Conservation (phyloP, 2,888 invertebrate genomes). For the Dusona sp. region DNA sequence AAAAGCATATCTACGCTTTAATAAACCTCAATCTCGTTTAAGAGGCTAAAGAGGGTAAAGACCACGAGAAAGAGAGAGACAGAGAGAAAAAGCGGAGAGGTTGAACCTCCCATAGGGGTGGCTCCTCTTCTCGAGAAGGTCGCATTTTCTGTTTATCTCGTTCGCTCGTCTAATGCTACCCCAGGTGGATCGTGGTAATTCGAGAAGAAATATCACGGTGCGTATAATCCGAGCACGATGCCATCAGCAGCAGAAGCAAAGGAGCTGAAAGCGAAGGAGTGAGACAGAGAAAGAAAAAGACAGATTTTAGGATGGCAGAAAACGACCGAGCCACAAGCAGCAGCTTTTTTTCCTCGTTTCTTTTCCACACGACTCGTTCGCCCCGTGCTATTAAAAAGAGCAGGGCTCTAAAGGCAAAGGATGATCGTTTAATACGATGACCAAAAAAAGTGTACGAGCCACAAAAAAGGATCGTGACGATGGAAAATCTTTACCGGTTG, state of each 20-base stretch:
- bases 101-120: conserved; percentile 40
- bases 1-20: conserved; percentile 64
- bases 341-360: conserved; percentile 31
- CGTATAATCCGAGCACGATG: conserved; percentile 43
- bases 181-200: conserved; percentile 68
- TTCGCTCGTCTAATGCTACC: conserved; percentile 62
- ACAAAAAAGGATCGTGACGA: conserved; percentile 26
- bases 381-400: conserved; percentile 64
- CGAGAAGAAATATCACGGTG: conserved; percentile 68
- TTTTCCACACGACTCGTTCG: conserved; percentile 49
- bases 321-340: conserved; percentile 60
- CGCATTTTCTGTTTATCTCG: conserved; percentile 66
- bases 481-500: conserved; percentile 45
- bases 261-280: neutral
- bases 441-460: conserved; percentile 23
- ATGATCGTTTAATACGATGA: conserved; percentile 68
- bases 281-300: neutral
- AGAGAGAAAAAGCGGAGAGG: conserved; percentile 36
- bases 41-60: conserved; percentile 25
- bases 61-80: conserved; percentile 29
- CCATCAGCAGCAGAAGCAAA: conserved; percentile 59
- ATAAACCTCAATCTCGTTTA: conserved; percentile 72
- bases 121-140: conserved; percentile 53
- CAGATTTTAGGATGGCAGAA: conserved; percentile 48
- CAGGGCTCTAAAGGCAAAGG: conserved; percentile 54